Evolutionary conservation across 2,113 vertebrate genomes (phyloP), one percentile per base, ranked within the genome.

Genomic region (Aspiorhynchus laticeps): DNA sequence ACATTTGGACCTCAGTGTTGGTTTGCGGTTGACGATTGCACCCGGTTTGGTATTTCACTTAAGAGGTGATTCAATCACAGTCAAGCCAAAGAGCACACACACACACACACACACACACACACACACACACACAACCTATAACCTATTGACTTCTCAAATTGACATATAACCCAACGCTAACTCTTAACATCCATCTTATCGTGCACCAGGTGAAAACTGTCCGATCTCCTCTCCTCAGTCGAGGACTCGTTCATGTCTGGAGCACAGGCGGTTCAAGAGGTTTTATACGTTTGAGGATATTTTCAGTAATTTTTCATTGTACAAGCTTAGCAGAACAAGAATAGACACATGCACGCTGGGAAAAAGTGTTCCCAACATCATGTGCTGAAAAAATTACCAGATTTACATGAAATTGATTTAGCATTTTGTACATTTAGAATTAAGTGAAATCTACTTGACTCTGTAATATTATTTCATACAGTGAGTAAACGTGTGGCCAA

Each of bases 31-130:
- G 94, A 94, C 95, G 96, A 93, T 96, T 95, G 93, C 95, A 94
- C 94, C 94, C 93, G 94, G 93, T 94, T 95, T 95, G 95, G 95
- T 95, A 96, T 96, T 97, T 96, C 93, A 96, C 96, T 97, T 96
- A 96, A 95, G 95, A 95, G 96, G 95, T 95, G 95, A 97, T 97
- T 97, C 95, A 94, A 93, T 92, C 95, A 95, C 95, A 96, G 94
- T 95, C 95, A 94, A 94, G 93, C 94, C 92, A 91, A 90, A 89
- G 91, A 90, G 86, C 89, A 87, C 76, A 81, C 46, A 26, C 28
- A 61, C 26, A 36, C 48, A 74, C 69, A 53, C 74, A 86, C 53
- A 31, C 41, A 81, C 76, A 48, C 63, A 83, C 15, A 76, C 65
- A 88, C 53, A 73, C 36, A 59, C 79, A 63, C 75, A 82, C 41